A percentile compares a stretch with the other conserved stretches of the same genome.
Evolutionary conservation across 2,113 vertebrate genomes (phyloP).

Genomic region (Tenebrosternarchus preto): DNA sequence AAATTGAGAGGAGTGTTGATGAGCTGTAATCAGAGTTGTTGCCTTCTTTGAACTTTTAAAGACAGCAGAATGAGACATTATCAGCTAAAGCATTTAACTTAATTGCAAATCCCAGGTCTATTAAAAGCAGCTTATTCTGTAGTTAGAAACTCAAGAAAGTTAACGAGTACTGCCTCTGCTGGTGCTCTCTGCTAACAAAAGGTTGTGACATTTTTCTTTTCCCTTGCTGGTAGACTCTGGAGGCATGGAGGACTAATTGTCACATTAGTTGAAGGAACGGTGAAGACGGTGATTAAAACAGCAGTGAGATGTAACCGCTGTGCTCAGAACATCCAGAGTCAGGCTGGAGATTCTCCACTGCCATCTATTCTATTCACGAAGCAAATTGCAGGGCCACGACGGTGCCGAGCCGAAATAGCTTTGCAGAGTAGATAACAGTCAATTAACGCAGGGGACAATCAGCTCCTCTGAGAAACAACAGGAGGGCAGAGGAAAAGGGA

Average conservation of each 20-base stretch:
- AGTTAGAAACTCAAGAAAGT: conserved; percentile 38
- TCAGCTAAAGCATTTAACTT: conserved; percentile 31
- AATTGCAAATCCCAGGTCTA: conserved; percentile 22
- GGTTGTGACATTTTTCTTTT: conserved; percentile 41
- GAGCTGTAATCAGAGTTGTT: conserved; percentile 16
- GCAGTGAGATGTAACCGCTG: conserved; percentile 23
- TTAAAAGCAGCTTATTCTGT: conserved; percentile 35
- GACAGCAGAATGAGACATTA: conserved; percentile 30
- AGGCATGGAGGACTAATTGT: conserved; percentile 45
- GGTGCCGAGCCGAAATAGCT: conserved; percentile 43
- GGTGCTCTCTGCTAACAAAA: conserved; percentile 38
- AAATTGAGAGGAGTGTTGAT: conserved; percentile 7
- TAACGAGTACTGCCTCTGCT: conserved; percentile 29
- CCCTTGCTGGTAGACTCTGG: conserved; percentile 28
- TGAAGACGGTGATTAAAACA: conserved; percentile 52
- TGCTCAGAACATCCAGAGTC: conserved; percentile 29
- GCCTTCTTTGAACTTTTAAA: conserved; percentile 9
- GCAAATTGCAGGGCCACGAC: conserved; percentile 52
- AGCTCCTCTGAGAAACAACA: conserved; percentile 33
- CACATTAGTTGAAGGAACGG: conserved; percentile 34
- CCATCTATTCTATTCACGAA: conserved; percentile 48
- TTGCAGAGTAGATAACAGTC: conserved; percentile 49
- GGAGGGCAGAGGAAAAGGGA: conserved; percentile 31
- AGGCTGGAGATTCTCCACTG: conserved; percentile 37
- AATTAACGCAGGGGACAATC: conserved; percentile 51